Base-by-base conservation (phyloP, 1,140 invertebrate species). In the Temnothorax nylanderi region DNA sequence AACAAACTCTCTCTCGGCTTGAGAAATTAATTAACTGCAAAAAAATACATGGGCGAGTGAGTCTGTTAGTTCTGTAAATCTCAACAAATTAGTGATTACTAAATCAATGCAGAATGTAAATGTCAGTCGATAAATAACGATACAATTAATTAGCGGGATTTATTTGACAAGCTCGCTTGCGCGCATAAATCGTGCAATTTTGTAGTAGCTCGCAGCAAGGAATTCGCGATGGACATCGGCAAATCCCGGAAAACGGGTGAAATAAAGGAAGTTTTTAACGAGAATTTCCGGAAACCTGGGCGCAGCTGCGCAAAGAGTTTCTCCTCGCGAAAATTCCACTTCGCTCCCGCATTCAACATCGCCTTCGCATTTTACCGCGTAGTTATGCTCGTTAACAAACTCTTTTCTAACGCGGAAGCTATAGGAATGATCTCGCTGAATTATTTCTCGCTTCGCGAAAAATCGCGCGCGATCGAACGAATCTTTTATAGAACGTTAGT, bases 351-450 rank as follows among this genome's bases (percentile, higher is more conserved):
- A 89, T 87, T 86, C 71, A 54, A 26, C 69, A 54, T 58, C 76
- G 34, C 88, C 34, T 89, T 71, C 84, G 64, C 75, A 54, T 62
- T 90, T 90, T 82, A 87, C 51, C 51, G 77, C 54, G n/a, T 80
- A 89, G 88, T 84, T 90, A 87, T 72, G 58, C 85, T 87, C 77
- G 78, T 89, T 90, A 90, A 90, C 85, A 78, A 89, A 90, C 85
- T 90, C 67, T 82, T 60, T 47, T 37, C 80, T n/a, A 34, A 56
- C 41, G 10, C 58, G 18, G 4, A 72, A 82, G 37, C 51, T 18
- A 32, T 65, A 47, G 54, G 51, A 44, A 74, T 82, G 47, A 82
- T 82, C 80, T 58, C 51, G 65, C 51, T 34, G 7, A 11, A 58
- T 72, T 71, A 81, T 56, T 67, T 67, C 8, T 37, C 2, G 41